phyloP scores from a whole-genome alignment of 2,888 invertebrate species.

The Drosophila kambysellisi region DNA sequence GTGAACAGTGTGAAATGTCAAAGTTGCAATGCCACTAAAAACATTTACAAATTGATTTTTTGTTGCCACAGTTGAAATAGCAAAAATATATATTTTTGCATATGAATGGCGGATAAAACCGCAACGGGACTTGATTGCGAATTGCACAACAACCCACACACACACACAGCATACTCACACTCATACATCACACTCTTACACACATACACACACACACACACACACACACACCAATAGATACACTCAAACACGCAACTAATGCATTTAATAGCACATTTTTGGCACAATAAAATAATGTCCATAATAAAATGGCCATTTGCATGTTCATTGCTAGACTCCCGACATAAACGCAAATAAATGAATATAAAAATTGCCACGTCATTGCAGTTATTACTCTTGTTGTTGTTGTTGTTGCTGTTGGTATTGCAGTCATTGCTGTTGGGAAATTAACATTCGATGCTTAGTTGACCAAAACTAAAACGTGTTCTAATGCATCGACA shows the following conservation, averaged over 20 bases:
- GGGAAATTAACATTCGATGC: conserved; percentile 65
- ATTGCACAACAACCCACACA: conserved; percentile 13
- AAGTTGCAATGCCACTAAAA: conserved; percentile 67
- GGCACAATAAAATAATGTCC: conserved; percentile 73
- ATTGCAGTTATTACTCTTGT: not conserved
- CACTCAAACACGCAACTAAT: conserved; percentile 42
- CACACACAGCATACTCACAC: not conserved
- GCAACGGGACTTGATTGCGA: conserved; percentile 66
- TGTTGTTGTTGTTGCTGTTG: conserved; percentile 7
- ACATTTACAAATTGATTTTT: conserved; percentile 80
- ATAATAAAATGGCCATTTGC: conserved; percentile 77
- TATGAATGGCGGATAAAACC: conserved; percentile 63
- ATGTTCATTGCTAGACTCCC: conserved; percentile 60
- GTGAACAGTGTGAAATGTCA: conserved; percentile 70
- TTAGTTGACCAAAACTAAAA: conserved; percentile 48
- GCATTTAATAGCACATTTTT: conserved; percentile 66
- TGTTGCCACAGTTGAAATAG: conserved; percentile 48
- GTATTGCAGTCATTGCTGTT: conserved; percentile 32
- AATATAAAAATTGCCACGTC: conserved; percentile 45
- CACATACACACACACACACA: conserved; percentile 7
- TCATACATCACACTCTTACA: conserved; percentile 9
- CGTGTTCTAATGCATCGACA: conserved; percentile 49
- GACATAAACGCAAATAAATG: conserved; percentile 61
- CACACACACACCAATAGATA: conserved; percentile 2
- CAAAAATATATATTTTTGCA: conserved; percentile 47